Evolutionary conservation across 2,113 vertebrate species (phyloP).

Genomic region (Leptodactylus fuscus): DNA sequence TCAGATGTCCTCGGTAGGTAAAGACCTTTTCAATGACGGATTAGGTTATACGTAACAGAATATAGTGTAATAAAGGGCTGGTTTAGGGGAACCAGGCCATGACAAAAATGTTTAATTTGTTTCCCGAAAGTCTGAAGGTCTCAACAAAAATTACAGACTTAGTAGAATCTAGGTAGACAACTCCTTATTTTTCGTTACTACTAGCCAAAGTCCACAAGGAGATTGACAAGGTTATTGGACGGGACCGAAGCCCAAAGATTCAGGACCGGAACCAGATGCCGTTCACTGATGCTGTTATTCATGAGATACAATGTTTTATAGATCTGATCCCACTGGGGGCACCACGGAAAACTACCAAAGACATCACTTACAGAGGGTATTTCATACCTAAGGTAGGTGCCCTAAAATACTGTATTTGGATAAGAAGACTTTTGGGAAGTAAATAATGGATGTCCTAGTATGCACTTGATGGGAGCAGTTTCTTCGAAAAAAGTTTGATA

Average conservation of each 20-base stretch:
- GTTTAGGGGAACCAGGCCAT: too few relatives aligned
- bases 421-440: too few relatives aligned
- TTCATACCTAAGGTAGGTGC: conserved; percentile 74
- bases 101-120: too few relatives aligned
- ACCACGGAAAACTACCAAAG: conserved; percentile 63
- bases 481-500: too few relatives aligned
- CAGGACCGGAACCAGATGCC: conserved; percentile 71
- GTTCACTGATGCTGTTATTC: conserved; percentile 70
- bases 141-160: too few relatives aligned
- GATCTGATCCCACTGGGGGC: conserved; percentile 63
- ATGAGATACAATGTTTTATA: conserved; percentile 73
- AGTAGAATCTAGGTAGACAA: neutral
- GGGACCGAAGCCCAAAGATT: conserved; percentile 56
- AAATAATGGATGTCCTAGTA: too few relatives aligned
- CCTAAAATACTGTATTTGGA: too few relatives aligned
- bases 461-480: too few relatives aligned
- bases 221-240: conserved; percentile 74
- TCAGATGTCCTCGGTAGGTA: conserved; percentile 65
- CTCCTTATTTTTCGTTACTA: neutral
- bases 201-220: conserved; percentile 82
- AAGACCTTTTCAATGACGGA: too few relatives aligned
- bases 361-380: conserved; percentile 68
- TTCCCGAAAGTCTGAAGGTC: too few relatives aligned
- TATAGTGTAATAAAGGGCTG: too few relatives aligned
- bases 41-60: too few relatives aligned